phyloP scores from a whole-genome alignment of 2,113 vertebrate genomes.

The Eidolon helvum region DNA sequence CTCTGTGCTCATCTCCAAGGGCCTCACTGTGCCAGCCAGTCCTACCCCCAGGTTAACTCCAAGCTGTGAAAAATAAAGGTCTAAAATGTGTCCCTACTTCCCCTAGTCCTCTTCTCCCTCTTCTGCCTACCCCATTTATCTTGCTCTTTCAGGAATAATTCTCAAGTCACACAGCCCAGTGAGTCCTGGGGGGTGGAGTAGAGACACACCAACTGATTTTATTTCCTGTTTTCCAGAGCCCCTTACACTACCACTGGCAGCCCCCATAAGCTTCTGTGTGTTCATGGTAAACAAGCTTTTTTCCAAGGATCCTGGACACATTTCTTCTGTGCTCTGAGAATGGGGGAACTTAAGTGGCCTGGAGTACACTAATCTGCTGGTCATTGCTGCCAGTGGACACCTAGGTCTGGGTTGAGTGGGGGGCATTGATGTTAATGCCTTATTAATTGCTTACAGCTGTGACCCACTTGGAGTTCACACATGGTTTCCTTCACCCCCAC shows the following conservation, averaged over 20 bases:
- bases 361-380: neutral
- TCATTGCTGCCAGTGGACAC: neutral
- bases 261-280: neutral
- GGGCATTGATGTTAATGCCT: neutral
- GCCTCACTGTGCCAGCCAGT: neutral
- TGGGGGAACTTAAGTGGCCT: neutral
- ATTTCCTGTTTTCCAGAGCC: neutral
- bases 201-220: neutral
- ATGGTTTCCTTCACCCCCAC: neutral
- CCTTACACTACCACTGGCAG: neutral
- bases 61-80: neutral
- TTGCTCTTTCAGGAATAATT: neutral
- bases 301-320: neutral
- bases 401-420: fast-evolving
- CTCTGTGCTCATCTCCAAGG: neutral
- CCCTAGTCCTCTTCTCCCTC: no score
- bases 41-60: neutral
- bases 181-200: neutral
- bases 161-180: neutral
- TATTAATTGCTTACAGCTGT: neutral
- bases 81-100: neutral
- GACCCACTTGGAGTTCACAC: neutral
- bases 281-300: neutral
- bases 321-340: neutral
- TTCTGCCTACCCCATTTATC: neutral